phyloP scores from a whole-genome alignment of 1,140 invertebrate genomes.

The Leptoteleia sp. region DNA sequence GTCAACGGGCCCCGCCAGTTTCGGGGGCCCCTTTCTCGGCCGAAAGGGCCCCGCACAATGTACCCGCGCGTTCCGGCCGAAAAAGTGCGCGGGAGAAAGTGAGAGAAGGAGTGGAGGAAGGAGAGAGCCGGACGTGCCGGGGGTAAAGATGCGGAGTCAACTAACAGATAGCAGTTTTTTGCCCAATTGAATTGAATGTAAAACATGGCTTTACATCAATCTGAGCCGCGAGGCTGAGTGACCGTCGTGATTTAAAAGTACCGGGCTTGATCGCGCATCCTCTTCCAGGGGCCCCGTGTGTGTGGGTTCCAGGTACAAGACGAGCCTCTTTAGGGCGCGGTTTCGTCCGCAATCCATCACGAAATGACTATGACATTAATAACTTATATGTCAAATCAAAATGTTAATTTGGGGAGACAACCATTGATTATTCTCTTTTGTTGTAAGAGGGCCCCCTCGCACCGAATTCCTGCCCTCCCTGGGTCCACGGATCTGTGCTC shows the following conservation, averaged over 20 bases:
- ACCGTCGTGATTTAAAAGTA: constrained; percentile 78
- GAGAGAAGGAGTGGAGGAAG: constrained; percentile 12
- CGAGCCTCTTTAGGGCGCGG: constrained; percentile 13
- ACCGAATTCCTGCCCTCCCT: too few species aligned
- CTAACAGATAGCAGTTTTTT: constrained; percentile 78
- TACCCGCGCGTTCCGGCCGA: constrained; percentile 18
- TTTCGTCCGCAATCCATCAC: constrained; percentile 12
- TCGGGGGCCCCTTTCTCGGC: too few species aligned
- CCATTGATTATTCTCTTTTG: too few species aligned
- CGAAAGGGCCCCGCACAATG: constrained; percentile 69
- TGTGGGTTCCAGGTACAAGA: constrained; percentile 8
- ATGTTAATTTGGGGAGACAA: too few species aligned
- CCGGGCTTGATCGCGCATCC: constrained; percentile 63
- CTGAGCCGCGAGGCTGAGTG: constrained; percentile 79
- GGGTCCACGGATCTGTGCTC: too few species aligned
- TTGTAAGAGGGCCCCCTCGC: too few species aligned
- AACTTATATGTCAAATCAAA: too few species aligned
- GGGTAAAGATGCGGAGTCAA: constrained; percentile 26
- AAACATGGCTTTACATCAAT: constrained; percentile 81
- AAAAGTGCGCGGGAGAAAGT: constrained; percentile 17
- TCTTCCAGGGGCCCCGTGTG: constrained; percentile 73
- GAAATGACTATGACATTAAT: constrained; percentile 31
- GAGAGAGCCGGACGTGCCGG: constrained; percentile 6
- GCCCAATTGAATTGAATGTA: constrained; percentile 81
- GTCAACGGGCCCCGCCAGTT: constrained; percentile 36